Base-by-base conservation (phyloP, 2,888 invertebrate genomes). In the Mystacides longicornis region DNA sequence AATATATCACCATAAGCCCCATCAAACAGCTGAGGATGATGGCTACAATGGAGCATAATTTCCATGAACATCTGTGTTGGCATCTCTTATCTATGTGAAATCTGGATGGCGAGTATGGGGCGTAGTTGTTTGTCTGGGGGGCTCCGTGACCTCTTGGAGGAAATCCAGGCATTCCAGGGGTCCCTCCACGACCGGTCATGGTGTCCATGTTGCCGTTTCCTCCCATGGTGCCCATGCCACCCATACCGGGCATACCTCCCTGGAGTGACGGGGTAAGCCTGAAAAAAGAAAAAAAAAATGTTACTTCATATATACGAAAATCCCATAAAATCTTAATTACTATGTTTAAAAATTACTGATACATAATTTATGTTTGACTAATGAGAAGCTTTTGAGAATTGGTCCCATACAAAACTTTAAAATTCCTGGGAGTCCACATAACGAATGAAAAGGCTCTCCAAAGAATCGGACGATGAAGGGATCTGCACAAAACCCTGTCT, bases 11-110 rank as follows among this genome's bases (percentile, higher is more conserved):
- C 86, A 93, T 93, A 64, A 93, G 93, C 67, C 91, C 87, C 67
- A 89, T 87, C 69, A 94, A 89, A 69, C 89, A 86, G 67, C 95
- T 81, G 71, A 94, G 82, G 73, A 95, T 92, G 76, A 95, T 87
- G 67, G 89, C 86, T 73, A 96, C 91, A 73, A 93, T 92, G 72
- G 92, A 87, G 75, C 94, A 95, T n/a, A n/a, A n/a, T 77, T 93
- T 93, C 96, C 96, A 96, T 70, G 93, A 91, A 81, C 95, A 95
- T 65, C 92, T 83, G 73, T 91, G 91, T 73, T 89, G 90, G 78
- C 91, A 93, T 65, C 91, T 85, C 76, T 93, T 93, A 79, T 93
- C 91, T 80, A 93, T 90, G 81, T 92, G 91, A 80, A 93, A 93
- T 74, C 93, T 86, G 70, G 91, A 92, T 70, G 91, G 91, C 67